These are phyloP conservation scores for Seriola dumerili DNA, from an alignment of 2,113 vertebrate species.

Conservation along the genomic window DNA sequence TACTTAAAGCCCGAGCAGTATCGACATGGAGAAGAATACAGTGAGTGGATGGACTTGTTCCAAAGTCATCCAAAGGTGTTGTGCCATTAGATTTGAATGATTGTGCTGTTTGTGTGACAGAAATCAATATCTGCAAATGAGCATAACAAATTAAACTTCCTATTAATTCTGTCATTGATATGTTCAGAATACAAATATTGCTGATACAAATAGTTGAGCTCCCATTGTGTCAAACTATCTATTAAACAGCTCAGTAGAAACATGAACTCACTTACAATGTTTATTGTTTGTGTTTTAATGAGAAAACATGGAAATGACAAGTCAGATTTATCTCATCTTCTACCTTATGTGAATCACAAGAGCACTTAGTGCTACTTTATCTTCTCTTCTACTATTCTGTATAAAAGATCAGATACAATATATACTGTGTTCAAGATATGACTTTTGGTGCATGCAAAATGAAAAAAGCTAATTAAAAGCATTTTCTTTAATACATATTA, in stretches of 20 bases:
- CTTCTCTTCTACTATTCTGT: neutral
- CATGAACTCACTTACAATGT: neutral
- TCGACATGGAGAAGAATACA: conserved; percentile 43
- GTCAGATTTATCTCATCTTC: conserved; percentile 2
- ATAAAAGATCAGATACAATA: neutral
- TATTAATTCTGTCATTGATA: conserved; percentile 37
- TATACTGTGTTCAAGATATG: neutral
- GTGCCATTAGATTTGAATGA: conserved; percentile 47
- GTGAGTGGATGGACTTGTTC: conserved; percentile 46
- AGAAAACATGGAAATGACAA: neutral
- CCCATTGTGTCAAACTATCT: conserved; percentile 2
- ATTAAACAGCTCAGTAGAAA: conserved; percentile 5
- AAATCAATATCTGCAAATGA: conserved; percentile 55
- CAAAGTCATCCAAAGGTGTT: conserved; percentile 65
- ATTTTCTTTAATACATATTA: neutral
- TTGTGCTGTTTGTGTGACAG: conserved; percentile 19
- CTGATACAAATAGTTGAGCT: conserved; percentile 7
- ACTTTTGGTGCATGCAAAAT: conserved; percentile 3
- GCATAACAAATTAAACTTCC: conserved; percentile 39
- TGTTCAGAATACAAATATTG: conserved; percentile 30
- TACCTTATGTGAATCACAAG: neutral
- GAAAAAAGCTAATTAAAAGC: neutral
- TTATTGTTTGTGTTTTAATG: conserved; percentile 1
- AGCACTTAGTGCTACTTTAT: neutral
- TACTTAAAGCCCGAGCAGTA: conserved; percentile 51